phyloP scores from a whole-genome alignment of 2,113 vertebrate genomes.

The Protomyctophum bolini region DNA sequence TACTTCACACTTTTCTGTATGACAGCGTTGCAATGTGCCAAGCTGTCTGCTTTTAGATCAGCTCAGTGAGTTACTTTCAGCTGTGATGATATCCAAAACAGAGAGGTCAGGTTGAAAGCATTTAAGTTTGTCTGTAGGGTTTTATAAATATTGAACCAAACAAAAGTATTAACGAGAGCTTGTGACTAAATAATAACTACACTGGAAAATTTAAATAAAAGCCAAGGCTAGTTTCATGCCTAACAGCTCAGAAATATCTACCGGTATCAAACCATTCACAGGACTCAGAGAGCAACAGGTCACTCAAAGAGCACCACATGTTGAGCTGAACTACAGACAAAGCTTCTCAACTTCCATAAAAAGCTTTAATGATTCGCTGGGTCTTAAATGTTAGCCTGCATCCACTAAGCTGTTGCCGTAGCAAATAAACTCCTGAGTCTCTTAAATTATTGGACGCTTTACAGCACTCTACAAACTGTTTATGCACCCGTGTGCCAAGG shows the following conservation, averaged over 20 bases:
- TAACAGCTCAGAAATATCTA: conserved; percentile 32
- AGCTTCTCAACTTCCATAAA: conserved; percentile 32
- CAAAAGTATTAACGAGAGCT: too few relatives aligned
- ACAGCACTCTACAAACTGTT: conserved; percentile 19
- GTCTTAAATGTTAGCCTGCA: conserved; percentile 37
- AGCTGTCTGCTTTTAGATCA: too few relatives aligned
- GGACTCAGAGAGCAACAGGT: conserved; percentile 41
- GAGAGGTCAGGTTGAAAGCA: too few relatives aligned
- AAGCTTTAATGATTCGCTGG: conserved; percentile 49
- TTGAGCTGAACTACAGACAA: conserved; percentile 3
- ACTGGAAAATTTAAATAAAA: too few relatives aligned
- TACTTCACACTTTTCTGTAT: too few relatives aligned
- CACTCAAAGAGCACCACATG: conserved; percentile 35
- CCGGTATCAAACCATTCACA: conserved; percentile 55
- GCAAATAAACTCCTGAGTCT: background rate
- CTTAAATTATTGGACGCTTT: background rate
- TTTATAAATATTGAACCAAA: too few relatives aligned
- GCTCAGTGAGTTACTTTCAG: too few relatives aligned
- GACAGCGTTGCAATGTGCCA: too few relatives aligned
- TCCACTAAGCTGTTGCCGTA: too few relatives aligned
- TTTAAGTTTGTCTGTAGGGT: too few relatives aligned
- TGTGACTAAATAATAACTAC: too few relatives aligned
- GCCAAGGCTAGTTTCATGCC: conserved; percentile 1
- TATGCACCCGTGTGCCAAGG: conserved; percentile 3
- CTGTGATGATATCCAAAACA: too few relatives aligned